Base-by-base conservation (phyloP, 2,888 invertebrate genomes). In the Drosophila meridionalis region DNA sequence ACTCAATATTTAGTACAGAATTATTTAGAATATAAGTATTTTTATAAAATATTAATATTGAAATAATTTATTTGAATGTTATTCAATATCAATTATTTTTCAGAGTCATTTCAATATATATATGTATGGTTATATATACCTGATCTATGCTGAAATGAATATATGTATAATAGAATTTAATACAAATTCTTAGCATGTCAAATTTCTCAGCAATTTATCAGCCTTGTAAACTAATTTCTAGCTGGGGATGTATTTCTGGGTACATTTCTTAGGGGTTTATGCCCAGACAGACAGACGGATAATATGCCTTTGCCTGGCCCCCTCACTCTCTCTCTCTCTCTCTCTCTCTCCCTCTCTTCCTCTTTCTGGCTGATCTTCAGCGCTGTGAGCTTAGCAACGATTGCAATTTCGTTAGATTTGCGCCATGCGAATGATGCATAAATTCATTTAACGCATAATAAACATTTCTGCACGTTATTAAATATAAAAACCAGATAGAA, bases 361-460 rank as follows among this genome's bases (percentile, higher is more conserved):
- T 2, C 6, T 40, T 6, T 42, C 4, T 11, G 20, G 45, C 4
- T 7, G 28, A 48, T 26, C 4, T 28, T 53, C 30, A 26, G 50
- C 40, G 2, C 7, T 26, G 30, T 30, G 47, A 40, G 42, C 14
- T 7, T 11, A 6, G 65, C 60, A 60, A 63, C 42, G 6, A 8
- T 43, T 42, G 56, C 45, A 71, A 50, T 77, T 72, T 73, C 63
- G 65, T 69, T 60, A 64, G 73, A 69, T 65, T 58, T 40, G 59
- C 73, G 12, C 56, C 65, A 71, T 55, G 64, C 60, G 67, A 76
- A 67, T 77, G 79, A 79, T 81, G 90, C 84, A 89, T 82, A 89
- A 89, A 90, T 87, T 87, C 90, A 87, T 87, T 87, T 89, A 90
- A 90, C 89, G 87, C 89, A 67, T 61, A 89, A 87, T 87, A 89